A percentile compares a stretch with the other conserved stretches of the same genome.
phyloP scores from a whole-genome alignment of 1,140 invertebrate genomes.

The Pissodes strobi region DNA sequence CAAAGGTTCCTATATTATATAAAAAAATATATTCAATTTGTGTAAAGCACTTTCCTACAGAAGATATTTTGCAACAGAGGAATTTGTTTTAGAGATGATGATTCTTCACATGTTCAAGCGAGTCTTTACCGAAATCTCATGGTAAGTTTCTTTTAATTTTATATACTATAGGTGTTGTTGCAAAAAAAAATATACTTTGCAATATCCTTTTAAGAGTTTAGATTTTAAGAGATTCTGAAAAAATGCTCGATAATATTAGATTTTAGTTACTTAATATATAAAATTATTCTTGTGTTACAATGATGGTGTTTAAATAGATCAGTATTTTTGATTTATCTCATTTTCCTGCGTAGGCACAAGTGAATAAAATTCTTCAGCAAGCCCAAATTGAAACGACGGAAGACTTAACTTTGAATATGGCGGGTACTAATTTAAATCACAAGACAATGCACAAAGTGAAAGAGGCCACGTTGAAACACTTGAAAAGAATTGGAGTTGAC shows the following conservation, averaged over 20 bases:
- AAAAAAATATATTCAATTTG: too few relatives aligned
- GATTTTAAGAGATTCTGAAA: too few relatives aligned
- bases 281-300: not conserved
- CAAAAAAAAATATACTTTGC: too few relatives aligned
- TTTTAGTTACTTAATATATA: constrained; percentile 3
- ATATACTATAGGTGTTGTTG: too few relatives aligned
- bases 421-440: constrained; percentile 43
- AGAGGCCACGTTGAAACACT: constrained; percentile 59
- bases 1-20: too few relatives aligned
- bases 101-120: constrained; percentile 65
- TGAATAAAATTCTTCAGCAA: constrained; percentile 61
- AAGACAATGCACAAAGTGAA: constrained; percentile 55
- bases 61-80: too few relatives aligned
- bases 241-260: too few relatives aligned
- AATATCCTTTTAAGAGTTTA: too few relatives aligned
- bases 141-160: too few relatives aligned
- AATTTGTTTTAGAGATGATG: constrained; percentile 55
- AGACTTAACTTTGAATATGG: constrained; percentile 28
- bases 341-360: constrained; percentile 58
- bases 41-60: too few relatives aligned
- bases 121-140: constrained; percentile 71
- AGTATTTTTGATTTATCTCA: too few relatives aligned
- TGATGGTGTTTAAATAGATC: too few relatives aligned
- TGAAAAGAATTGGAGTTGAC: constrained; percentile 58
- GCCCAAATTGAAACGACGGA: constrained; percentile 43